Evolutionary conservation across 2,797 vertebrate genomes (phyloP), one percentile per base, ranked within the genome.

Genomic region (Leucoraja ocellata): DNA sequence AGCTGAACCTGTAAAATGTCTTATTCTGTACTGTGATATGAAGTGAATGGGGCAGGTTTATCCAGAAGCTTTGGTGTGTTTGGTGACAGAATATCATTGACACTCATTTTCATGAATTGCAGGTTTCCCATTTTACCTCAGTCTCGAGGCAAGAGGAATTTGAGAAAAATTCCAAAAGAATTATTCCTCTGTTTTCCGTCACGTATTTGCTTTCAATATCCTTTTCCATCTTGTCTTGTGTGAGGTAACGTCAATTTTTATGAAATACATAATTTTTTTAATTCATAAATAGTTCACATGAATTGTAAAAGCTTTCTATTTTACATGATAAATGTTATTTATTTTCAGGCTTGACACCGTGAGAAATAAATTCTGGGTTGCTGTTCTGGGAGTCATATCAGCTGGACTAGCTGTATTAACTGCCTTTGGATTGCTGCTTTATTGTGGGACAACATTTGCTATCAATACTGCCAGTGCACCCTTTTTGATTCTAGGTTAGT

Each of bases 71-170:
- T 88, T 65, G 65, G 6, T 46, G 14, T 68, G 7, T 8, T 36
- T 68, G n/a, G 18, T 88, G 5, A 88, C 65, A 2, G 63, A 65
- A 3, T 88, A 32, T 88, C 16, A 88, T 36, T 68, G 5, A 88
- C 84, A 21, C 65, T 32, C 65, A 88, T 88, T 88, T 88, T 88
- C 6, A 88, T 68, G n/a, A 79, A 74, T 92, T 93, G 13, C 94
- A 98, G 97, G 96, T 97, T 83, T 96, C 96, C 9, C 96, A 97
- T 94, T 97, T 97, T 93, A 97, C 97, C 16, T 98, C 97, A 1
- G 93, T 96, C 94, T 98, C 98, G 84, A 96, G 97, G 94, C 97
- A 98, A 93, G 78, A 96, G 95, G 97, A 98, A 95, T 97, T 98
- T 95, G 96, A 98, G 91, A 95, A 95, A 94, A 96, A 95, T 65